Conservation (phyloP, 2,888 invertebrate species). For the Ommatoiulus sabulosus region DNA sequence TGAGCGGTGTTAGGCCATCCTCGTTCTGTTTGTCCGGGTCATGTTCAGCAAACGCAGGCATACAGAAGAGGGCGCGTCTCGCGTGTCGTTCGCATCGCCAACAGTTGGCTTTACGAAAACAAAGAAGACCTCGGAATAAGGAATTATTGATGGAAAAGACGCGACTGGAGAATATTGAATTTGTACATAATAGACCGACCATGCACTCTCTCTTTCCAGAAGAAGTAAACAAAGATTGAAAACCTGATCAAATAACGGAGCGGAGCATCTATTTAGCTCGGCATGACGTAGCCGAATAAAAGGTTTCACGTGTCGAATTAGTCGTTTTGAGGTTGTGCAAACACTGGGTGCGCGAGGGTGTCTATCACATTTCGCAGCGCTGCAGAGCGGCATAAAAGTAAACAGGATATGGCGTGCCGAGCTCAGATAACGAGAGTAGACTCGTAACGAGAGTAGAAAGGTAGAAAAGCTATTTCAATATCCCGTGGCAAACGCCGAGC, state of each 20-base stretch:
- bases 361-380: constrained; percentile 14
- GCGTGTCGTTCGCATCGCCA: background rate
- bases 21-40: too few relatives aligned
- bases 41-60: too few relatives aligned
- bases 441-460: background rate
- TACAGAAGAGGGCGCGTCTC: background rate
- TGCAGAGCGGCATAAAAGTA: background rate
- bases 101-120: background rate
- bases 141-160: constrained; percentile 27
- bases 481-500: background rate
- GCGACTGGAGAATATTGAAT: constrained; percentile 26
- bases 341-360: constrained; percentile 22
- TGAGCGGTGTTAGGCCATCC: too few relatives aligned
- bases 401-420: background rate
- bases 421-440: background rate
- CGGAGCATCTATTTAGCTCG: background rate
- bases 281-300: constrained; percentile 35
- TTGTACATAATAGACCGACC: constrained; percentile 40
- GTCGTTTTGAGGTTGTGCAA: constrained; percentile 39
- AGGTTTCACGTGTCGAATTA: constrained; percentile 43
- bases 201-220: background rate
- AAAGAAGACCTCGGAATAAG: constrained; percentile 28
- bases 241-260: constrained; percentile 35
- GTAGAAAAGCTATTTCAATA: background rate
- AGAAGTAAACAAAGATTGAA: constrained; percentile 35